phyloP scores from a whole-genome alignment of 2,797 vertebrate genomes.

The Anas georgica region DNA sequence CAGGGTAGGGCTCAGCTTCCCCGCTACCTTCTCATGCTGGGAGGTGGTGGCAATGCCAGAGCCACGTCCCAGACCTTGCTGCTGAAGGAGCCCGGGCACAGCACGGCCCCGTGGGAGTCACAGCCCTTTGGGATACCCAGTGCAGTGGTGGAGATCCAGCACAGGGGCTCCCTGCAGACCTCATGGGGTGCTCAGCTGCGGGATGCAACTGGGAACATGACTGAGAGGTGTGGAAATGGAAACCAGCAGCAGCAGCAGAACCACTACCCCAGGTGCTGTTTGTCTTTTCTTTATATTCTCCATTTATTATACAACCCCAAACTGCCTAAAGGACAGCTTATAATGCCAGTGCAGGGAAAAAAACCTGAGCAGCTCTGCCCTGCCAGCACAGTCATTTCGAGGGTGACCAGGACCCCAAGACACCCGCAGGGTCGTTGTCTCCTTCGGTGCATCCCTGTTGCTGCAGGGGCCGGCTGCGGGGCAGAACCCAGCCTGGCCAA shows the following conservation, averaged over 20 bases:
- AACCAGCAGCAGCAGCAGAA: not conserved
- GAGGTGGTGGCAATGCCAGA: accelerated
- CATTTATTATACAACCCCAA: not conserved
- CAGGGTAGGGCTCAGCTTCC: not conserved
- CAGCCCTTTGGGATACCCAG: not conserved
- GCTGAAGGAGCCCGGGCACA: not conserved
- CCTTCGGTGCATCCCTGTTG: not conserved
- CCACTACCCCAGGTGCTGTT: not conserved
- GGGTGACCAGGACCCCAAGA: not conserved
- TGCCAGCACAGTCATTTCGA: not conserved
- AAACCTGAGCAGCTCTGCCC: not conserved
- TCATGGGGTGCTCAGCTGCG: not conserved
- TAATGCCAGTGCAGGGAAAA: too few species aligned
- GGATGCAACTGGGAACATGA: too few species aligned
- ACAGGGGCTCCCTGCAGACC: too few species aligned
- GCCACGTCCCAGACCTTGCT: not conserved
- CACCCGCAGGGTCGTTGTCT: not conserved
- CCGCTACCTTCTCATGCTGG: not conserved
- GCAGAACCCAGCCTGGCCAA: accelerated
- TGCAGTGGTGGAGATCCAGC: too few species aligned
- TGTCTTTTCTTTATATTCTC: not conserved
- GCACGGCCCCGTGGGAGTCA: too few species aligned
- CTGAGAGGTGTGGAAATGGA: too few species aligned
- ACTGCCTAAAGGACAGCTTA: not conserved
- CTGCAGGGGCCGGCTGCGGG: not conserved